A percentile compares a stretch with the other conserved stretches of the same genome.
phyloP scores from a whole-genome alignment of 2,888 invertebrate genomes.

The Trachelus tabidus region DNA sequence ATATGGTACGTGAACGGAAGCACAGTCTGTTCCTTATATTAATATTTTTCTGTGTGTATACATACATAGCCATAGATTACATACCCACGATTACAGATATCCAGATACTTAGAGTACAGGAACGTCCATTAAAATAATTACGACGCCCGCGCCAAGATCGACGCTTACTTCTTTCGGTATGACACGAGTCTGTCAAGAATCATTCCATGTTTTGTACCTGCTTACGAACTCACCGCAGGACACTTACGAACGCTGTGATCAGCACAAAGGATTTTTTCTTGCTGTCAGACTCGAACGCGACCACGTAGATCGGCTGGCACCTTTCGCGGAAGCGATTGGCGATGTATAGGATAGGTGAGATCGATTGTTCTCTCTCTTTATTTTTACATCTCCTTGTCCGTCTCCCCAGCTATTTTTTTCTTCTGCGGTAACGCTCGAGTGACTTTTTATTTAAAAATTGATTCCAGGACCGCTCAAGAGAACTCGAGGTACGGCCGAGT shows the following conservation, averaged over 20 bases:
- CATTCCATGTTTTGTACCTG: background rate
- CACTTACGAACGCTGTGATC: background rate
- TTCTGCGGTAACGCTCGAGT: background rate
- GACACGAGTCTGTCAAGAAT: background rate
- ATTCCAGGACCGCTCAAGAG: background rate
- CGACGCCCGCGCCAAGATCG: background rate
- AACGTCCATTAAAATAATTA: slow-evolving; percentile 1
- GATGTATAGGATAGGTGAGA: background rate
- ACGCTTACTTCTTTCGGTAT: background rate
- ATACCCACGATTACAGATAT: background rate
- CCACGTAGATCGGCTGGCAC: background rate
- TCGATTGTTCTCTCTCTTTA: background rate
- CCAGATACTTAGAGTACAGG: background rate
- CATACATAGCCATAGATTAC: too few relatives aligned
- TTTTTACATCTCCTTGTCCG: background rate
- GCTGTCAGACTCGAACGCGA: background rate
- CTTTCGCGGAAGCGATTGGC: background rate
- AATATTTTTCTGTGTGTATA: too few relatives aligned
- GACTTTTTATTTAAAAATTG: background rate
- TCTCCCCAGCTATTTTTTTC: background rate
- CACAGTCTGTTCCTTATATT: too few relatives aligned
- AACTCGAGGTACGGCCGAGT: background rate
- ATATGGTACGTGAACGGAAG: background rate
- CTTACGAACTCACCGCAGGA: background rate
- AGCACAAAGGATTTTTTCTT: background rate